These are phyloP conservation scores for Acanthosepion esculentum DNA, from an alignment of 2,888 invertebrate species.

Conservation along the genomic window DNA sequence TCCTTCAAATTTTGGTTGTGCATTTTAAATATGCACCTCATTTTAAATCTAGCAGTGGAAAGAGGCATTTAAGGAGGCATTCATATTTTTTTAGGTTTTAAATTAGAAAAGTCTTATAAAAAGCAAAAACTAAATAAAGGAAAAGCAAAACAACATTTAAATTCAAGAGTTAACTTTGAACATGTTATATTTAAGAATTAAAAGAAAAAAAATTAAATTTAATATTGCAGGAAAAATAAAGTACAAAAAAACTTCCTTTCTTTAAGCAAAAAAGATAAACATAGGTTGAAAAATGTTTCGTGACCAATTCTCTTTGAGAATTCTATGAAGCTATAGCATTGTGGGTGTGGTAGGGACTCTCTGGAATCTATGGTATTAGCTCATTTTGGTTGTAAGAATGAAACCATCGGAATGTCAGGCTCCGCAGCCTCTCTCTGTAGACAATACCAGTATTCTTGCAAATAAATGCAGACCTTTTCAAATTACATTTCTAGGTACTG, in stretches of 20 bases:
- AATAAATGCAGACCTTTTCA: constrained; percentile 33
- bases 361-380: constrained; percentile 33
- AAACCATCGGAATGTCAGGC: not conserved
- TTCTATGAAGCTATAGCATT: not conserved
- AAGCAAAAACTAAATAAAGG: not conserved
- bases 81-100: not conserved
- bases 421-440: not conserved
- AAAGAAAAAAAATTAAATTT: not conserved
- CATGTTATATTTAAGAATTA: not conserved
- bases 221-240: not conserved
- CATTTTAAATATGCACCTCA: not conserved
- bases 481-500: not conserved
- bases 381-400: not conserved
- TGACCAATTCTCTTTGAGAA: not conserved
- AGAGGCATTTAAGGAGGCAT: not conserved
- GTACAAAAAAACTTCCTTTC: not conserved
- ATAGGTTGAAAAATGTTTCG: not conserved
- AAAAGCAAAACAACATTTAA: not conserved
- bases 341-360: constrained; percentile 4
- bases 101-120: not conserved
- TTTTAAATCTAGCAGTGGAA: not conserved
- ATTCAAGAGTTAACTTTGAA: not conserved
- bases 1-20: too few species aligned
- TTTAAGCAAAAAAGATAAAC: not conserved
- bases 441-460: not conserved